Conservation (phyloP, 2,113 vertebrate species). For the Zeus faber region DNA sequence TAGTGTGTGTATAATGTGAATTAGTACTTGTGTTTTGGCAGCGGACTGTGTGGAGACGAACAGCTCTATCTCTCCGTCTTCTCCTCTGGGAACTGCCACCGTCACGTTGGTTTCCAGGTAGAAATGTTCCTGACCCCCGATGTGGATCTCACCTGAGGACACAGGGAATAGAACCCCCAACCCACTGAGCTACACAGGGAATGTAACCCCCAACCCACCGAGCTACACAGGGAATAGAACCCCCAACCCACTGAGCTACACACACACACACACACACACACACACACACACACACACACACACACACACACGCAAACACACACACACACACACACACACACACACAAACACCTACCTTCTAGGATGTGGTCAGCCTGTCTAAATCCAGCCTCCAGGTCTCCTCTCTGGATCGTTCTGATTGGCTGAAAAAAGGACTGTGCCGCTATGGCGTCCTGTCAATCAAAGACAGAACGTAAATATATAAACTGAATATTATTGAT, state of each 20-base stretch:
- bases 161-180: neutral
- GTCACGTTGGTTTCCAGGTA: constrained; percentile 93
- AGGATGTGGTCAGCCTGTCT: constrained; percentile 85
- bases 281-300: neutral
- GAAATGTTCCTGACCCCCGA: constrained; percentile 96
- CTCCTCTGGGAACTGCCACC: constrained; percentile 86
- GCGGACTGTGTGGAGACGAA: constrained; percentile 87
- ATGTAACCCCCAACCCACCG: neutral
- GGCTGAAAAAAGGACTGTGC: constrained; percentile 84
- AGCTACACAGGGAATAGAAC: constrained; percentile 1
- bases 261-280: neutral
- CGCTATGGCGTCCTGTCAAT: constrained; percentile 88
- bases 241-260: neutral
- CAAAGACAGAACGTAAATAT: no score
- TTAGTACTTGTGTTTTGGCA: constrained; percentile 34
- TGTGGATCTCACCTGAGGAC: constrained; percentile 86
- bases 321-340: constrained; percentile 1
- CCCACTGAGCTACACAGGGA: neutral
- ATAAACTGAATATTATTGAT: no score
- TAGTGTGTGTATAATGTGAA: neutral
- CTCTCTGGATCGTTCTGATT: constrained; percentile 82
- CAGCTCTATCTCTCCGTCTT: constrained; percentile 92
- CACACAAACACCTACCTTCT: constrained; percentile 78
- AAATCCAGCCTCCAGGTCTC: constrained; percentile 85
- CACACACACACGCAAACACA: constrained; percentile 2